These are phyloP conservation scores for Columba guinea DNA, from an alignment of 2,797 vertebrate species.

Conservation along the genomic window DNA sequence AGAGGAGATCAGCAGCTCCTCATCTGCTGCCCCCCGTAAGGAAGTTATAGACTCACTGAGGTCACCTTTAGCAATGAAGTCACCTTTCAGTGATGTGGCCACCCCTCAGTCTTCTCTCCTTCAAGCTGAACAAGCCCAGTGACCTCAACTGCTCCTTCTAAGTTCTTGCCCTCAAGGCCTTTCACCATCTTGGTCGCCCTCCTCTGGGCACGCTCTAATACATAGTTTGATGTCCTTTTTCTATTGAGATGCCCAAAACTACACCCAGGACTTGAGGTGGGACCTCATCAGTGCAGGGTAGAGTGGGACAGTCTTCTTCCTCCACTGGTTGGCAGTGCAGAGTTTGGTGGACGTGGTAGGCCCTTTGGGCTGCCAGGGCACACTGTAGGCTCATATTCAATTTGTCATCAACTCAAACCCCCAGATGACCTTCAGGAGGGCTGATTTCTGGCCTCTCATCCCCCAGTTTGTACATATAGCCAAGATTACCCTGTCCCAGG, in stretches of 20 bases:
- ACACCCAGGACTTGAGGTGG: no score
- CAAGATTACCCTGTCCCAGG: background rate
- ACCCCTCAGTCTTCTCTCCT: background rate
- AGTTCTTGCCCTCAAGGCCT: background rate
- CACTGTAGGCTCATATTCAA: no score
- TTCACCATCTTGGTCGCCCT: background rate
- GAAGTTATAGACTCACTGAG: background rate
- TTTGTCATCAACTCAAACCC: background rate
- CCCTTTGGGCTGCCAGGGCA: background rate
- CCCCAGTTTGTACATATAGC: background rate
- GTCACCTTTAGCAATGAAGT: background rate
- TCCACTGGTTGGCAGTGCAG: rapidly evolving
- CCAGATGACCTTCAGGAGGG: background rate
- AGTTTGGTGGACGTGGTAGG: background rate
- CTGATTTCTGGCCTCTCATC: background rate
- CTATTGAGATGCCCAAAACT: background rate
- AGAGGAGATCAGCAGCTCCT: background rate
- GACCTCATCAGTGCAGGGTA: background rate
- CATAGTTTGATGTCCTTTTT: background rate
- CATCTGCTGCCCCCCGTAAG: rapidly evolving
- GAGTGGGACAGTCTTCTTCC: background rate
- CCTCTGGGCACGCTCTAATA: background rate
- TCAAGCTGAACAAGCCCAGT: background rate
- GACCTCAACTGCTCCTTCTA: background rate
- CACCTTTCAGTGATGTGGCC: background rate